These are phyloP conservation scores for Myrmecophaga tridactyla DNA, from an alignment of 2,113 vertebrate species.

Conservation along the genomic window DNA sequence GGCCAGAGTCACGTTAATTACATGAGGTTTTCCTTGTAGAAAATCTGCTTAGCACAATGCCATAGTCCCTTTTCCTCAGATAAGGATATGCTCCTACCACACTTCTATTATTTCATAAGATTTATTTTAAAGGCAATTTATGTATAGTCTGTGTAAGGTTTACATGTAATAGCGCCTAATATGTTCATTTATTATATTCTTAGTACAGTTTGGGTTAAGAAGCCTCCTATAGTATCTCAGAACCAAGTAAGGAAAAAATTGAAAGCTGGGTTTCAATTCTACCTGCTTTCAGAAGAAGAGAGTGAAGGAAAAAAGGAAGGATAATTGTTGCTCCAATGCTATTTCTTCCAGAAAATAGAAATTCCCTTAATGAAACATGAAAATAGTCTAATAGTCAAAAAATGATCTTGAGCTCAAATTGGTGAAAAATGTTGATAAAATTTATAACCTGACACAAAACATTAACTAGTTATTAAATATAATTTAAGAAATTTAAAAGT, in stretches of 20 bases:
- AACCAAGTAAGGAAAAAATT: neutral
- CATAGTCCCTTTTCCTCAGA: slow-evolving; percentile 58
- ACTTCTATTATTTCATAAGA: neutral
- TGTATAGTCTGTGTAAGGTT: slow-evolving; percentile 26
- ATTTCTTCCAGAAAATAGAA: neutral
- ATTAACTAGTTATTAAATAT: neutral
- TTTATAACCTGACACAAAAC: neutral
- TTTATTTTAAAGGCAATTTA: slow-evolving; percentile 37
- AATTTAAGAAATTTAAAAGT: neutral
- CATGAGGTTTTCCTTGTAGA: slow-evolving; percentile 71
- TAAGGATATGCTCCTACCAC: neutral
- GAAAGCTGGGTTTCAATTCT: neutral
- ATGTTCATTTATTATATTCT: neutral
- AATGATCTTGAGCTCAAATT: neutral
- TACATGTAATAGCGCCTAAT: neutral
- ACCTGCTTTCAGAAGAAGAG: neutral
- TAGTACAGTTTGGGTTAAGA: neutral
- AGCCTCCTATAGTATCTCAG: neutral
- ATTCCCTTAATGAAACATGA: neutral
- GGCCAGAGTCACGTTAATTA: slow-evolving; percentile 82
- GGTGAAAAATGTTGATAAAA: neutral
- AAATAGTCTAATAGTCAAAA: neutral
- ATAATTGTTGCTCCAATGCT: neutral
- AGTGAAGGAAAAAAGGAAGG: neutral
- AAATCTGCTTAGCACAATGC: slow-evolving; percentile 48